Base-by-base conservation (phyloP, 2,797 vertebrate genomes). In the Xenopus petersii region DNA sequence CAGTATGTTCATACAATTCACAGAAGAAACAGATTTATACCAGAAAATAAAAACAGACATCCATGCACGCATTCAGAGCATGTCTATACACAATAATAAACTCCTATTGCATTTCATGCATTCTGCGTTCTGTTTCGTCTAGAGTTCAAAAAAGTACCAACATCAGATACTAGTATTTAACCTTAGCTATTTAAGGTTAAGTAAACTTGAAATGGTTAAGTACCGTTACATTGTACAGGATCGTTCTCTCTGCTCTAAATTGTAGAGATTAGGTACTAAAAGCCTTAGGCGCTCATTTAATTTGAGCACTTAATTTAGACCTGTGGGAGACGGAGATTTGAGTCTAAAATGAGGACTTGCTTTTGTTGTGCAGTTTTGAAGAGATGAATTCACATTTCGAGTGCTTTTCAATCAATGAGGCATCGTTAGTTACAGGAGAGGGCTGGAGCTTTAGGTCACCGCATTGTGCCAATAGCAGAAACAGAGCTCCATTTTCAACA, bases 271-370 rank as follows among this genome's bases (percentile, higher is more conserved):
- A 79, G 67, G 66, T 60, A 65, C 36, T 70, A 70, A 65, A 69
- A 58, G 76, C 54, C 61, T 51, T 3, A 60, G 76, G 76, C 66
- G 74, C 70, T 73, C 66, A 73, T 70, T 70, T 74, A 74, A 79
- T 79, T 79, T 73, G 11, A 79, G 51, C 66, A 74, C 67, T 79
- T 79, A 61, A 74, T 79, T 79, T 79, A 51, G 66, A 70, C 71
- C 67, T 70, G 61, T 69, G 66, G 71, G 71, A 74, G 71, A 49
- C 60, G 5, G 46, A 70, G 65, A 70, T 36, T 65, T 54, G 16
- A 70, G 54, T 24, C 61, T 64, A 74, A 79, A 65, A 79, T 65
- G 70, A 70, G 54, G 70, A 73, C 76, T 59, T 73, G 71, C 10
- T 24, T 77, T 78, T 78, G 76, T 73, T 73, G 76, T 69, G 60